Evolutionary conservation across 1,140 invertebrate species (phyloP).

Genomic region (Triops longicaudatus): DNA sequence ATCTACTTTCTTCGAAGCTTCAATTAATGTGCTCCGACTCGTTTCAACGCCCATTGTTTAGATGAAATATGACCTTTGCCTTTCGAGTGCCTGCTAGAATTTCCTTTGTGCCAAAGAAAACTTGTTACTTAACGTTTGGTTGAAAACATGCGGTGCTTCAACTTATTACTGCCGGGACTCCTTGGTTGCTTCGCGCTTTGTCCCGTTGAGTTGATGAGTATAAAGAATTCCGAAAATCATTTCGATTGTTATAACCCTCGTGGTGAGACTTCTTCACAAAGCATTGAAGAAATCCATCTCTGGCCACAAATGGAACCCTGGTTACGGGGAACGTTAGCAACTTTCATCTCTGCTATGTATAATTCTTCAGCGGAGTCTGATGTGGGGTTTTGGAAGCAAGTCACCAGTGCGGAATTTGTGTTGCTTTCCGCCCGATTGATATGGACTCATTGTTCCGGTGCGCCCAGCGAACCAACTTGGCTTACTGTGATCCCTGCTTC

Average conservation of each 20-base stretch:
- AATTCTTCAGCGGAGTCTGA: background rate
- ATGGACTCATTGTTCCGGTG: background rate
- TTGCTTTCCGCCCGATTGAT: background rate
- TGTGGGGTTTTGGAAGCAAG: background rate
- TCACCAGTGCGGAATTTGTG: conserved; percentile 10
- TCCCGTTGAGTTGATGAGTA: background rate
- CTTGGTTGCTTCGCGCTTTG: too few relatives aligned
- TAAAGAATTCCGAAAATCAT: background rate
- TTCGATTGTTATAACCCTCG: background rate
- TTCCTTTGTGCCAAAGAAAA: too few relatives aligned
- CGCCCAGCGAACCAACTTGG: background rate
- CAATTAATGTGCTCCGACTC: too few relatives aligned
- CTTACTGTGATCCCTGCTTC: conserved; percentile 6
- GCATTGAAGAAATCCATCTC: background rate
- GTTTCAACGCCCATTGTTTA: too few relatives aligned
- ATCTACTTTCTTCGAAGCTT: too few relatives aligned
- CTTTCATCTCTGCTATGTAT: background rate
- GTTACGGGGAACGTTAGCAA: background rate
- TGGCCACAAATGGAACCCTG: background rate
- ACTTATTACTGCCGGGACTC: too few relatives aligned
- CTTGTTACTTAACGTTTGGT: too few relatives aligned
- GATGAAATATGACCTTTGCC: too few relatives aligned
- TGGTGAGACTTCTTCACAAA: background rate
- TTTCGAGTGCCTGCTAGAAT: too few relatives aligned
- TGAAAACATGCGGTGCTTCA: too few relatives aligned